Conservation (phyloP, 2,797 vertebrate species). For the Channallabes apus region DNA sequence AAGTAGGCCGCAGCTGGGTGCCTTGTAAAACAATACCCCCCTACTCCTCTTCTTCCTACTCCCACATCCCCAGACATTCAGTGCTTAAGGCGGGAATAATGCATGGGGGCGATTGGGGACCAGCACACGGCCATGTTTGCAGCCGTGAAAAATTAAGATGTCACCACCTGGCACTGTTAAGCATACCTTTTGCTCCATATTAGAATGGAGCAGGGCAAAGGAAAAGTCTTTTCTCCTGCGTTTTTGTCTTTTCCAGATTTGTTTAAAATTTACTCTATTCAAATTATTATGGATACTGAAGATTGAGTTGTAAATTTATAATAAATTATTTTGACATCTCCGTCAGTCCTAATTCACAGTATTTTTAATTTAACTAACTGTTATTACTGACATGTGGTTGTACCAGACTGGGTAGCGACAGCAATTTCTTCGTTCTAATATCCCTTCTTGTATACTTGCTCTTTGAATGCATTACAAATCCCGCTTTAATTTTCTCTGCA, state of each 20-base stretch:
- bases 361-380: constrained; percentile 47
- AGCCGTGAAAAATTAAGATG: constrained; percentile 72
- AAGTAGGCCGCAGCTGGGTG: constrained; percentile 71
- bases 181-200: constrained; percentile 59
- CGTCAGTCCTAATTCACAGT: constrained; percentile 42
- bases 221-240: constrained; percentile 14
- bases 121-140: constrained; percentile 55
- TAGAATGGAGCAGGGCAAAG: constrained; percentile 57
- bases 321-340: not conserved
- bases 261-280: constrained; percentile 25
- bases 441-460: constrained; percentile 53
- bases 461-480: constrained; percentile 64
- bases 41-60: constrained; percentile 37
- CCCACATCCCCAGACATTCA: constrained; percentile 59
- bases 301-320: constrained; percentile 3
- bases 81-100: constrained; percentile 74
- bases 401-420: constrained; percentile 46
- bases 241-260: not conserved
- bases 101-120: constrained; percentile 61
- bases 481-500: constrained; percentile 61
- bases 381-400: constrained; percentile 49
- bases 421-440: constrained; percentile 58
- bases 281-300: constrained; percentile 42
- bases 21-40: constrained; percentile 70
- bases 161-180: constrained; percentile 68